Evolutionary conservation across 1,140 invertebrate genomes (phyloP), one percentile per base, ranked within the genome.

Genomic region (Nylanderia fulva): DNA sequence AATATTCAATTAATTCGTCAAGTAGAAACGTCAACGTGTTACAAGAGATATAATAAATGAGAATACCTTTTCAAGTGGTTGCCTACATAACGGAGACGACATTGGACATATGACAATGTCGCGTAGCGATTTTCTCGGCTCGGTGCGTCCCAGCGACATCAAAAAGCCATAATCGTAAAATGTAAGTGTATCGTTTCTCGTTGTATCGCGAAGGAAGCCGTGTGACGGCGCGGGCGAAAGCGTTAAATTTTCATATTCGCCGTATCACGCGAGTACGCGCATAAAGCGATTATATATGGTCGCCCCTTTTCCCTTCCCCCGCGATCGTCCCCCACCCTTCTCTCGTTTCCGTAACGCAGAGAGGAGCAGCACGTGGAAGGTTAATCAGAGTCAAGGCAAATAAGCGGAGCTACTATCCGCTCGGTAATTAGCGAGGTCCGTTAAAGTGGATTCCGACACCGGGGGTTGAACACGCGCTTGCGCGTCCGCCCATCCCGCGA

Each of bases 351-450:
- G 52, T 64, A 39, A 39, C 76, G 24, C 27, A 61, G 63, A 27
- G 52, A 54, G 36, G 56, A 79, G 58, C 18, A 42, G 54, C 86
- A 74, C 86, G 72, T 61, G 82, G 86, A 83, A 85, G 87, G 87
- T 92, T 92, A 92, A 92, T 93, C 92, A 91, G 90, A 93, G 90
- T 92, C 91, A 90, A 92, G 92, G 90, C 89, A 85, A 91, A 92
- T 86, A 88, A 88, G 88, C 71, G 75, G 85, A 92, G 84, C 86
- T 86, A 85, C 84, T 33, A 33, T 33, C 69, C 60, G 71, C 87
- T 68, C 84, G 87, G 85, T 92, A 92, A 93, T 93, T 93, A 92
- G 89, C 80, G 83, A 91, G 85, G 83, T 89, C 91, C 87, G 90
- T 91, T 91, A 90, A 87, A 89, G 86, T 89, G 87, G 86, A 93